Evolutionary conservation across 1,140 invertebrate genomes (phyloP).

Genomic region (Teleogryllus occipitalis): DNA sequence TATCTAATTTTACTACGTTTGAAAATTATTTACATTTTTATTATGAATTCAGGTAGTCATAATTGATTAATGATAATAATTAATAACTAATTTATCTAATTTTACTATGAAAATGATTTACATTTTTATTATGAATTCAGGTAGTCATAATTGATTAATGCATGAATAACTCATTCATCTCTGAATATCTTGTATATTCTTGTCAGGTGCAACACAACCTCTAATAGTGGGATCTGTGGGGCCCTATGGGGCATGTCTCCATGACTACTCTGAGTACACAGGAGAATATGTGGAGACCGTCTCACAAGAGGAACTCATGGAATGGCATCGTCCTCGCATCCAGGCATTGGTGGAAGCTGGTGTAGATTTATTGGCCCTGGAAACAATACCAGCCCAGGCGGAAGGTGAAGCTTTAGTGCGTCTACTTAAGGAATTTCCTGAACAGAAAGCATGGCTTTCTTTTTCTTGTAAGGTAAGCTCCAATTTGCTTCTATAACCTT

Average conservation of each 20-base stretch:
- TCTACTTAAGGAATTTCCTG: conserved; percentile 61
- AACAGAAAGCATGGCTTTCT: conserved; percentile 68
- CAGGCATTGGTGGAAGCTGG: conserved; percentile 64
- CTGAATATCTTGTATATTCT: not conserved
- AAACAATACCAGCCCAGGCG: conserved; percentile 76
- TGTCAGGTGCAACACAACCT: conserved; percentile 31
- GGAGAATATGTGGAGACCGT: conserved; percentile 70
- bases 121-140: not conserved
- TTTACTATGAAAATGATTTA: not conserved
- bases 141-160: not conserved
- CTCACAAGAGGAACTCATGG: conserved; percentile 48
- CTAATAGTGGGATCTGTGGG: conserved; percentile 76
- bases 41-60: not conserved
- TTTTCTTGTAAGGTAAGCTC: conserved; percentile 67
- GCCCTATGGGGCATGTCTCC: conserved; percentile 78
- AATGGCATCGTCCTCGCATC: conserved; percentile 75
- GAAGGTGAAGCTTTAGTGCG: conserved; percentile 76
- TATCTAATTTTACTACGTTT: not conserved
- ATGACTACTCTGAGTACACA: conserved; percentile 84
- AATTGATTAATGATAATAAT: not conserved
- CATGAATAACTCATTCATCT: not conserved
- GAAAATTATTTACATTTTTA: not conserved
- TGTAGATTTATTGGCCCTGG: conserved; percentile 74
- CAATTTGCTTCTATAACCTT: not conserved
- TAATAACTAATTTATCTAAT: not conserved